Evolutionary conservation across 2,113 vertebrate species (phyloP), one percentile per base, ranked within the genome.

Genomic region (Etia nguti): DNA sequence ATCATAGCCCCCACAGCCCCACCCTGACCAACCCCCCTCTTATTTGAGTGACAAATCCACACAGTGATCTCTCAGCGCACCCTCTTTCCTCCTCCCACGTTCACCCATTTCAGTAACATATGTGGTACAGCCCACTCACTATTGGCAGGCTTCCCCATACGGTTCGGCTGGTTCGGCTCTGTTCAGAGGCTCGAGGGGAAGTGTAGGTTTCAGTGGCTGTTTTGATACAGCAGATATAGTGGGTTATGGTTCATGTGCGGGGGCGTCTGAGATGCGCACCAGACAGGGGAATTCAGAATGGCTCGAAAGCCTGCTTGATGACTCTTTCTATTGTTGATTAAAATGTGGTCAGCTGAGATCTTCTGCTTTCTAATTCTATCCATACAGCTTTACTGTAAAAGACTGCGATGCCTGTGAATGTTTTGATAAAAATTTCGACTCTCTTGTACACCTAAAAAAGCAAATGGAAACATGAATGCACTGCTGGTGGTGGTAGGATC

Each of bases 131-230:
- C 86, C 90, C 75, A 87, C 89, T 83, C 85, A 59, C 84, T 18
- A 24, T 54, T 88, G 41, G 36, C 80, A 85, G 82, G 79, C 82
- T 73, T 81, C 60, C 77, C 20, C 34, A 24, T 43, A 15, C 52
- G 36, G 46, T 84, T 81, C 38, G 73, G 89, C 91, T 89, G 43
- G 85, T 84, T 81, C 38, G 73, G 89, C 91, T 89, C 43, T 83
- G 81, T 92, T 91, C 56, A 86, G 83, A 92, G 80, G 46, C 80
- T 22, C 15, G 29, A 55, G 87, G 84, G 85, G 91, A 65, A 60
- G 87, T 48, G 81, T 29, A 73, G 85, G 86, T 93, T 92, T 93
- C 84, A 79, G 90, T 93, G 92, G 85, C 87, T 92, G 89, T 86
- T 91, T 90, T 93, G 93, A 92, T 91, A 62, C 38, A 90, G 88